Base-by-base conservation (phyloP, 2,797 vertebrate genomes). In the Champsocephalus gunnari region DNA sequence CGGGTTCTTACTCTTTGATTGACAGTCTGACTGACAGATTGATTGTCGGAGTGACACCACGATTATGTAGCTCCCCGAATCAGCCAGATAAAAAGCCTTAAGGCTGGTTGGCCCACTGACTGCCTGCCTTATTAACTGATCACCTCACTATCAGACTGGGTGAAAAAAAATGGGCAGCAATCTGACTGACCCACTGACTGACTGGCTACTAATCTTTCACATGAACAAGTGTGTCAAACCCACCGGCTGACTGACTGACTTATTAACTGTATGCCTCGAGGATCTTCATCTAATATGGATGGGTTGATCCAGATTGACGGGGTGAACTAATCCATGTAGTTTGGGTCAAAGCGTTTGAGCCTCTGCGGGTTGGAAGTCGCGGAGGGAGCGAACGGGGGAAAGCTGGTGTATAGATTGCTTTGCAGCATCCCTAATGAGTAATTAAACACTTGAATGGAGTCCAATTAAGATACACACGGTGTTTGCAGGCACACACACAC, bases 381-480 rank as follows among this genome's bases (percentile, higher is more conserved):
- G 57, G 64, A 24, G 75, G 76, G 58, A 77, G 79, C 28, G 34
- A 71, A 71, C 14, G 48, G 68, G 70, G 82, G 63, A 80, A 70
- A 79, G 77, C 58, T 78, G 84, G 58, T 73, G 90, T 87, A 89
- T 88, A 76, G 92, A 92, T 92, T 86, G 83, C 89, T 87, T 81
- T 90, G 90, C 91, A 81, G 85, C 87, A 89, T 89, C 87, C 82
- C 88, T 91, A 92, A 93, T 89, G 90, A 93, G 89, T 89, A 90
- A 92, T 91, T 90, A 93, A 93, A 92, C 91, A 92, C 83, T 89
- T 90, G 87, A 93, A 92, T 92, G 88, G 89, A 93, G 88, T 91
- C 87, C 87, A 91, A 91, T 92, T 91, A 89, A 89, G 85, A 88
- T 75, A 84, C 90, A 88, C 85, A 74, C 73, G 38, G 65, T 57